Percentiles rank a stretch among this genome's conserved stretches.
phyloP scores from a whole-genome alignment of 2,113 vertebrate genomes.

The Globicephala melas region DNA sequence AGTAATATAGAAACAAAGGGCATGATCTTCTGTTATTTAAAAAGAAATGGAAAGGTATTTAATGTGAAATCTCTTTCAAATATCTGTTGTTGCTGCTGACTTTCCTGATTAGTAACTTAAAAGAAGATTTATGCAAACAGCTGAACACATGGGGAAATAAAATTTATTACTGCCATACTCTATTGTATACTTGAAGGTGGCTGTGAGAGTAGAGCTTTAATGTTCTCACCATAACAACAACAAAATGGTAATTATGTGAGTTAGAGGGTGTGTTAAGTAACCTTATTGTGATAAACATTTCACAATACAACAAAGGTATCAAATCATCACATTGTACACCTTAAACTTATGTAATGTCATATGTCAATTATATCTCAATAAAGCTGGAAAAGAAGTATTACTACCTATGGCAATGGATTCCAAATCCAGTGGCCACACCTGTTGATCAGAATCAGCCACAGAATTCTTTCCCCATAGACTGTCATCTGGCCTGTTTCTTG shows the following conservation, averaged over 20 bases:
- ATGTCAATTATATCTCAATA: not conserved
- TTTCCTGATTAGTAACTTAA: not conserved
- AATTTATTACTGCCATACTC: not conserved
- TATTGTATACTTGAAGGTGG: not conserved
- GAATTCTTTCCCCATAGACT: not conserved
- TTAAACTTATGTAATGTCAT: not conserved
- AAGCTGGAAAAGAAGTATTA: not conserved
- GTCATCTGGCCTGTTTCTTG: not conserved
- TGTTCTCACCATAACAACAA: not conserved
- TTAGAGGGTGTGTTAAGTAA: not conserved
- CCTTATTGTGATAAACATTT: not conserved
- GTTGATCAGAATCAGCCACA: not conserved
- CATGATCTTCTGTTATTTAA: not conserved
- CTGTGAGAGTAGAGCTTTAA: not conserved
- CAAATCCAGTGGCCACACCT: not conserved
- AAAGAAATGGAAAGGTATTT: not conserved
- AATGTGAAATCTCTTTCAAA: not conserved
- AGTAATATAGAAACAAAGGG: not conserved
- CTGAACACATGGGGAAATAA: not conserved
- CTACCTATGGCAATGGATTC: not conserved
- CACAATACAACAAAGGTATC: not conserved
- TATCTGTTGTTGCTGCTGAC: not conserved
- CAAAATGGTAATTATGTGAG: not conserved
- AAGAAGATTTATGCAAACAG: not conserved
- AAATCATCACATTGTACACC: not conserved